phyloP scores from a whole-genome alignment of 64 coral and sea anemone genomes.

The Montipora sp. region DNA sequence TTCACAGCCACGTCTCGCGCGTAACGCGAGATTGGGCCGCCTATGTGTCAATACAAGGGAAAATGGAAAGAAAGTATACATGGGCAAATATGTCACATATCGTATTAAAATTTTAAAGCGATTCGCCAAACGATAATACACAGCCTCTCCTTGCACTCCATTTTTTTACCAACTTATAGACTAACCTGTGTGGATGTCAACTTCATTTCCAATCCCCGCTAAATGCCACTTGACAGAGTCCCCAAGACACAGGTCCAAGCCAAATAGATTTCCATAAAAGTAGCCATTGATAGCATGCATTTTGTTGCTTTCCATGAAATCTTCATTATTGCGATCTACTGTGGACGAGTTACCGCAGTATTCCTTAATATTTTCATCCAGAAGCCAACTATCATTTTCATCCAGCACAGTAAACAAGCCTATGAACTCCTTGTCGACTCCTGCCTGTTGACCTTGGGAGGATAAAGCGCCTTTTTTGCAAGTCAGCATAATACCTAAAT shows the following conservation, averaged over 20 bases:
- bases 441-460: conserved; percentile 34
- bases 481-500: conserved; percentile 75
- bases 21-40: not conserved
- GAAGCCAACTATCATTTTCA: conserved; percentile 90
- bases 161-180: too few relatives aligned
- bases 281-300: conserved; percentile 90
- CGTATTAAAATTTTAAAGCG: too few relatives aligned
- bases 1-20: not conserved
- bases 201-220: conserved; percentile 86
- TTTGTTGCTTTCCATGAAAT: conserved; percentile 79
- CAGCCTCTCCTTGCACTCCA: too few relatives aligned
- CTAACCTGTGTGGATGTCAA: conserved; percentile 86
- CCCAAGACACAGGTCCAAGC: conserved; percentile 64
- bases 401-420: conserved; percentile 84
- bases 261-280: conserved; percentile 78
- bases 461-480: conserved; percentile 82
- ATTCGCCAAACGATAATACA: too few relatives aligned
- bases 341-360: conserved; percentile 23
- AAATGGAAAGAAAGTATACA: too few relatives aligned
- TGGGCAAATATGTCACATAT: too few relatives aligned
- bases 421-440: conserved; percentile 82
- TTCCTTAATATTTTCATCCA: conserved; percentile 74
- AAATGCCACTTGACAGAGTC: conserved; percentile 80
- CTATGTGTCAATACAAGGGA: not conserved
- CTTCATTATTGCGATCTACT: conserved; percentile 62